Conservation (phyloP, 2,113 vertebrate species). For the Varanus komodoensis region DNA sequence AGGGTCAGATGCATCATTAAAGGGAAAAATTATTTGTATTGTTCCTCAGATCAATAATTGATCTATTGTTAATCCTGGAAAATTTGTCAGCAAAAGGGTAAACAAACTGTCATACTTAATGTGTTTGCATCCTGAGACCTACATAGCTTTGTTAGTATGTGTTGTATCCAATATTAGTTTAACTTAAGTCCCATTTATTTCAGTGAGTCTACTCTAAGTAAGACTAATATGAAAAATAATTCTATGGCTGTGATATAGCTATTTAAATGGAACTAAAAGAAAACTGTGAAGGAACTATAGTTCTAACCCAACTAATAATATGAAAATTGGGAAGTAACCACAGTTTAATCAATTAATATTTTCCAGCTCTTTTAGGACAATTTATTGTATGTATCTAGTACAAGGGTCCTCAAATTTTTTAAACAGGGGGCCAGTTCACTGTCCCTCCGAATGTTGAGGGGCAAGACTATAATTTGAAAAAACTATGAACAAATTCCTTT, state of each 20-base stretch:
- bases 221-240: too few relatives aligned
- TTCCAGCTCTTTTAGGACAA: not conserved
- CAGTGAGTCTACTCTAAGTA: too few relatives aligned
- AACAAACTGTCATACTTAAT: not conserved
- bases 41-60: not conserved
- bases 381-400: not conserved
- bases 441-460: too few relatives aligned
- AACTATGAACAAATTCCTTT: too few relatives aligned
- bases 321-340: not conserved
- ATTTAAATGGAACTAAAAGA: not conserved
- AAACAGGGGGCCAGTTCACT: too few relatives aligned
- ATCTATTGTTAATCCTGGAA: not conserved
- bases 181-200: too few relatives aligned
- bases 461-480: too few relatives aligned
- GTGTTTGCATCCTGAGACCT: not conserved
- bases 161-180: too few relatives aligned
- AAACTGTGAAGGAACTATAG: not conserved
- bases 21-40: not conserved
- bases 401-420: not conserved
- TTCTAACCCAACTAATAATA: not conserved
- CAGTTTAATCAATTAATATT: not conserved
- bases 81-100: not conserved
- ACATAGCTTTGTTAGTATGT: not conserved
- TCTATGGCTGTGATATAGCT: not conserved
- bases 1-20: too few relatives aligned